A percentile compares a stretch with the other conserved stretches of the same genome.
Conservation (phyloP, 53 echinoderm and acorn worm genomes). For the Hippasteria phrygiana region DNA sequence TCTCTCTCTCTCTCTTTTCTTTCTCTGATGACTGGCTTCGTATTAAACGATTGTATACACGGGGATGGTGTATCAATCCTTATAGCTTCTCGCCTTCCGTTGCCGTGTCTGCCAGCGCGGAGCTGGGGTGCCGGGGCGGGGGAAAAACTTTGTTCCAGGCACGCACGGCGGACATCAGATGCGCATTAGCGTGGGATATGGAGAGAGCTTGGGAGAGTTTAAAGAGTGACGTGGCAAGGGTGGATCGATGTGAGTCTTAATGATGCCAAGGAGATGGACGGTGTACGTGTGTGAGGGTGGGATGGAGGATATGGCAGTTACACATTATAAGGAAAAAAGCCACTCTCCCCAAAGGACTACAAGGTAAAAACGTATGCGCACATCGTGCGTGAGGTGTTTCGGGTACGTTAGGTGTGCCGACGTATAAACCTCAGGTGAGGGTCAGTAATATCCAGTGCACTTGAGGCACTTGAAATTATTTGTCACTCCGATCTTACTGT, state of each 20-base stretch:
- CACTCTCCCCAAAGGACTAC: no score
- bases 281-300: background rate
- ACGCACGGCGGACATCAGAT: slow-evolving; percentile 45
- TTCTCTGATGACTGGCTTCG: background rate
- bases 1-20: background rate
- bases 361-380: no score
- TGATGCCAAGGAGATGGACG: background rate
- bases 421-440: no score
- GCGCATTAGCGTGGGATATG: slow-evolving; percentile 31
- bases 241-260: slow-evolving; percentile 7
- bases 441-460: no score
- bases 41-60: slow-evolving; percentile 7
- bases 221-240: background rate
- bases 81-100: slow-evolving; percentile 23
- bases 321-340: no score
- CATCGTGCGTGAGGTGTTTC: no score
- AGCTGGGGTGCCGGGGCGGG: background rate
- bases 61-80: slow-evolving; percentile 30
- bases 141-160: slow-evolving; percentile 47
- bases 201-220: background rate
- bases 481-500: no score
- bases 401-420: no score
- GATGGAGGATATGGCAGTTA: background rate
- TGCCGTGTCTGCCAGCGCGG: slow-evolving; percentile 21
- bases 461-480: no score